A percentile compares a stretch with the other conserved stretches of the same genome.
These are phyloP conservation scores for Loriculus beryllinus DNA, from an alignment of 2,797 vertebrate genomes.

Conservation along the genomic window DNA sequence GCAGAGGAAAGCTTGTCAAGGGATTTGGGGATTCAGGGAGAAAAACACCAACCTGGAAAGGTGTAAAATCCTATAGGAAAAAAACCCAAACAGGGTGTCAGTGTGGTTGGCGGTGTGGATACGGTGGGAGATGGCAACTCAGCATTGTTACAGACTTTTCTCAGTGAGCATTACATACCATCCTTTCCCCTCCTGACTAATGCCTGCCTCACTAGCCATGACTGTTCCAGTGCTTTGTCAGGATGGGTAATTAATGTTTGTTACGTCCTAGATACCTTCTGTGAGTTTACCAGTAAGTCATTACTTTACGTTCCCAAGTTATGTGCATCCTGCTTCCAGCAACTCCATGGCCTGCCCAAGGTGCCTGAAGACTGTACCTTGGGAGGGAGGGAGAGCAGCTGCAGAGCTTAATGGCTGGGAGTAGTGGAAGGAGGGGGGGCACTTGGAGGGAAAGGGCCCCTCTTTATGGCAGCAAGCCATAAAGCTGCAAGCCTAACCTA, in stretches of 20 bases:
- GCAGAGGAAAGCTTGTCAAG: neutral
- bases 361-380: neutral
- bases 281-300: neutral
- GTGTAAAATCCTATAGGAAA: neutral
- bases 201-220: neutral
- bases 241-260: neutral
- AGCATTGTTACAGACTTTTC: neutral
- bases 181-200: neutral
- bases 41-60: neutral
- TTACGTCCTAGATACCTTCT: neutral
- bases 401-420: neutral
- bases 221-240: neutral
- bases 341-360: neutral
- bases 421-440: neutral
- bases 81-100: neutral
- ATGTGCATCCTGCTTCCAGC: neutral
- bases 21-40: neutral
- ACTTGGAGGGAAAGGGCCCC: neutral
- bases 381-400: accelerated
- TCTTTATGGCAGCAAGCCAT: neutral
- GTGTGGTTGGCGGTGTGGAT: neutral
- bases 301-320: neutral
- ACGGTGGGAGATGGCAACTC: neutral
- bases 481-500: neutral
- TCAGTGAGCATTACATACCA: neutral